Conservation (phyloP, 1,140 invertebrate genomes). For the Trinorchestia longiramus region DNA sequence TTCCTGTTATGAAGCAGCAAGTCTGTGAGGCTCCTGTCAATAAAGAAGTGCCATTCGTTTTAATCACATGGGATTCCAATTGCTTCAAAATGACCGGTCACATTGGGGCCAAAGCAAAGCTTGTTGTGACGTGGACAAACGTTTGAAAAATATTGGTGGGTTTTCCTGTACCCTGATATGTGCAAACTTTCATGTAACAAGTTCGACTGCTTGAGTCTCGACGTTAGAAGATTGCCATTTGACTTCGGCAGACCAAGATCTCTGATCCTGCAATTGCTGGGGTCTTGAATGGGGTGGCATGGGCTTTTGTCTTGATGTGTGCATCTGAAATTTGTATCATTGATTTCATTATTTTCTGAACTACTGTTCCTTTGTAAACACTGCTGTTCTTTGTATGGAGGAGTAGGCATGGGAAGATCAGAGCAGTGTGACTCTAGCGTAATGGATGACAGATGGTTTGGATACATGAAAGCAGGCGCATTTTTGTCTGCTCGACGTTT, state of each 20-base stretch:
- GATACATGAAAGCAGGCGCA: conserved; percentile 28
- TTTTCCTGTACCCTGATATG: conserved; percentile 57
- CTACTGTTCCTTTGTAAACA: too few species aligned
- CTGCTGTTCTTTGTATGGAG: conserved; percentile 19
- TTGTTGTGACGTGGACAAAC: conserved; percentile 65
- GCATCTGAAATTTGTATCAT: too few species aligned
- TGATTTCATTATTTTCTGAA: background rate
- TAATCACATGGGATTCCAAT: conserved; percentile 67
- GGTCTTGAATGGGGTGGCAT: conserved; percentile 63
- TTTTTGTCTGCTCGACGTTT: conserved; percentile 66
- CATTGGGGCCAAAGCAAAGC: conserved; percentile 67
- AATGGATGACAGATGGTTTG: conserved; percentile 46
- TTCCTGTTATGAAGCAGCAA: too few species aligned
- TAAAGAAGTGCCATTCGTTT: too few species aligned
- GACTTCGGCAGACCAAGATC: conserved; percentile 63
- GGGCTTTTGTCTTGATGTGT: conserved; percentile 60
- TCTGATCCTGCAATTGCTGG: conserved; percentile 56
- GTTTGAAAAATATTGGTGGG: conserved; percentile 56
- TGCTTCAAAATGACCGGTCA: conserved; percentile 67
- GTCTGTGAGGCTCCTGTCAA: too few species aligned
- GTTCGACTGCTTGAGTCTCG: too few species aligned
- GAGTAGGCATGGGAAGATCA: conserved; percentile 17
- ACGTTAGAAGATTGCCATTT: conserved; percentile 53
- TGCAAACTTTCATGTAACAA: conserved; percentile 51
- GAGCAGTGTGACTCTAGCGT: background rate